A percentile compares a stretch with the other conserved stretches of the same genome.
Conservation (phyloP, 2,797 vertebrate genomes). For the Melanogrammus aeglefinus region DNA sequence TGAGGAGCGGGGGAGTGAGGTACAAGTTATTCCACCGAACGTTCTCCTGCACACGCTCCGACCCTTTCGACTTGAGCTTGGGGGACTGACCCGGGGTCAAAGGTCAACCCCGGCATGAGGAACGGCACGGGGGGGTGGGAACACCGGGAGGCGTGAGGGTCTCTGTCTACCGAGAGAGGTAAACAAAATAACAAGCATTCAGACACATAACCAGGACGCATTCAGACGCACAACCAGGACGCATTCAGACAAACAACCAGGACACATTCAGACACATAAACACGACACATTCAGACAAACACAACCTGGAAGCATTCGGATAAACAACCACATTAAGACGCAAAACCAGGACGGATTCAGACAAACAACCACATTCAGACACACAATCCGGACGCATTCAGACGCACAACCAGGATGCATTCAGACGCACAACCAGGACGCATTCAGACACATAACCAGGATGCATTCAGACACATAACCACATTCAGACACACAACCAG, state of each 20-base stretch:
- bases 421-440: no score
- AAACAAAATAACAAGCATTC: constrained; percentile 22
- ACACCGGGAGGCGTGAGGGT: constrained; percentile 27
- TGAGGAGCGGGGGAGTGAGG: constrained; percentile 59
- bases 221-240: no score
- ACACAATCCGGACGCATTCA: no score
- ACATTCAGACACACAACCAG: neutral
- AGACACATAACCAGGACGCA: neutral
- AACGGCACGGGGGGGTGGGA: constrained; percentile 50
- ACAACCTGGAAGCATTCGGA: no score
- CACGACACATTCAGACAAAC: neutral
- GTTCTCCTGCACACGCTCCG: constrained; percentile 42
- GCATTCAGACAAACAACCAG: no score
- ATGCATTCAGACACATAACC: neutral
- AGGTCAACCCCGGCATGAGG: constrained; percentile 69
- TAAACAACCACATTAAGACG: no score
- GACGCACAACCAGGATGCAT: no score
- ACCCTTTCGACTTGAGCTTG: constrained; percentile 59
- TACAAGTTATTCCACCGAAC: constrained; percentile 42
- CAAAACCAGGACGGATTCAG: no score
- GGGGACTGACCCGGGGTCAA: constrained; percentile 54
- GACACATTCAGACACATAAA: neutral
- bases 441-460: no score
- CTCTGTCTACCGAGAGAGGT: constrained; percentile 52
- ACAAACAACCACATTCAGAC: no score